phyloP scores from a whole-genome alignment of 2,113 vertebrate species.

The Perca fluviatilis region DNA sequence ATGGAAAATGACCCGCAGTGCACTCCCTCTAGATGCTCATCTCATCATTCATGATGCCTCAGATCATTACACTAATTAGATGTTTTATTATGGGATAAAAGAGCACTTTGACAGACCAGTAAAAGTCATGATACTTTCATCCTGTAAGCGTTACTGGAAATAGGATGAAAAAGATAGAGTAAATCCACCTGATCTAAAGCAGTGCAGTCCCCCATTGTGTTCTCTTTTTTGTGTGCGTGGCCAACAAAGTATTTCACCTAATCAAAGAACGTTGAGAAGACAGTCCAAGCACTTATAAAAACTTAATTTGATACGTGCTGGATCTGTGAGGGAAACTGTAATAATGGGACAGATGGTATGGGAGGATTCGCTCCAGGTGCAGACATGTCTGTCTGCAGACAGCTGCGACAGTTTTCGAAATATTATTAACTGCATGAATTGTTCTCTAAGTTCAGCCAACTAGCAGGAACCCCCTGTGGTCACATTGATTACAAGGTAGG shows the following conservation, averaged over 20 bases:
- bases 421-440: conserved; percentile 37
- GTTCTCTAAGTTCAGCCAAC: conserved; percentile 15
- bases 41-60: conserved; percentile 16
- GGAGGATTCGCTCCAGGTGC: conserved; percentile 26
- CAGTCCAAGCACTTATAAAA: conserved; percentile 21
- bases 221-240: background rate
- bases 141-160: conserved; percentile 5
- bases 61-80: conserved; percentile 13
- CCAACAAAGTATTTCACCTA: background rate
- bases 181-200: background rate
- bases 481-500: conserved; percentile 41
- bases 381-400: conserved; percentile 13
- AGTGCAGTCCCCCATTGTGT: background rate
- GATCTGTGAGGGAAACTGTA: background rate
- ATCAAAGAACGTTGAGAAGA: conserved; percentile 4
- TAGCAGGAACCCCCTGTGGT: background rate
- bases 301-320: conserved; percentile 31
- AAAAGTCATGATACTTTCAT: background rate
- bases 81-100: conserved; percentile 23
- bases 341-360: conserved; percentile 29
- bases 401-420: conserved; percentile 32
- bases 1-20: conserved; percentile 23
- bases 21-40: background rate
- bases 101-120: conserved; percentile 1
- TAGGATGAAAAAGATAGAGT: background rate